These are phyloP conservation scores for Mythimna impura DNA, from an alignment of 2,888 invertebrate species.

Conservation along the genomic window DNA sequence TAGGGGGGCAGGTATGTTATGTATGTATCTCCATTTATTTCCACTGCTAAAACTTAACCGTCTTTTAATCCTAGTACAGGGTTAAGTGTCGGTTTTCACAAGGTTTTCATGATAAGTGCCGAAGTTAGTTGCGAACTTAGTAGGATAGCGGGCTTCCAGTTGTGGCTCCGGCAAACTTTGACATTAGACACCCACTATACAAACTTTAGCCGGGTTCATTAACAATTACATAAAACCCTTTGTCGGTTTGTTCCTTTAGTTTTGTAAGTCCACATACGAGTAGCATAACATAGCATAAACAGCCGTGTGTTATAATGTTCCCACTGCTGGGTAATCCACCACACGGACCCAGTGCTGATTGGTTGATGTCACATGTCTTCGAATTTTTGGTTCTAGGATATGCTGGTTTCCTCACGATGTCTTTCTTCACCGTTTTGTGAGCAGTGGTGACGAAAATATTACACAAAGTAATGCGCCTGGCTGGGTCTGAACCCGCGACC, in stretches of 20 bases:
- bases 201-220: constrained; percentile 74
- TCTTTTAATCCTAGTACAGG: constrained; percentile 28
- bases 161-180: constrained; percentile 70
- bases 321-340: too few species aligned
- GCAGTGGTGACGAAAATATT: too few species aligned
- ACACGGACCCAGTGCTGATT: too few species aligned
- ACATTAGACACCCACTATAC: constrained; percentile 73
- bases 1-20: too few species aligned
- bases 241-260: constrained; percentile 54
- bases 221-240: constrained; percentile 76
- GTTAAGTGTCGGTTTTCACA: constrained; percentile 49
- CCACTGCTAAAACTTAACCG: constrained; percentile 5
- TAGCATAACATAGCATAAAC: too few species aligned
- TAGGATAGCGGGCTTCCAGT: constrained; percentile 40
- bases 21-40: constrained; percentile 3
- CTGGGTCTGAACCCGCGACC: too few species aligned
- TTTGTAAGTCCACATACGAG: constrained; percentile 14
- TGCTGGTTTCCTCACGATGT: too few species aligned
- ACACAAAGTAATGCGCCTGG: too few species aligned
- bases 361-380: too few species aligned
- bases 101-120: constrained; percentile 63
- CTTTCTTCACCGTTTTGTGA: too few species aligned
- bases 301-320: too few species aligned
- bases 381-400: too few species aligned
- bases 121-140: constrained; percentile 59